phyloP scores from a whole-genome alignment of 2,888 invertebrate species.

The Polyploca ridens region DNA sequence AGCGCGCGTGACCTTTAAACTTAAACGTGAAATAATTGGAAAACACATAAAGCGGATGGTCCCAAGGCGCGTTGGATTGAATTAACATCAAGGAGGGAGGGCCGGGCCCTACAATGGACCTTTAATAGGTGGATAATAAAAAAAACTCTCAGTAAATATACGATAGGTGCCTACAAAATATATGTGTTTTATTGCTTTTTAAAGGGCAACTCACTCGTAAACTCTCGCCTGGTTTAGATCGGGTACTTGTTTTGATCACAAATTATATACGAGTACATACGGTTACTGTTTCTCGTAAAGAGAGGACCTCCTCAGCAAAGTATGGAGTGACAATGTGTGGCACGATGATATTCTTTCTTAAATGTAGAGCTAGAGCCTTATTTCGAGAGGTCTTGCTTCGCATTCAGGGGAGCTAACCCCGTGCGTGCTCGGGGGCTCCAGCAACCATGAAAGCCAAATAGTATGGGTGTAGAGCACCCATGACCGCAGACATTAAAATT shows the following conservation, averaged over 20 bases:
- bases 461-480: no score
- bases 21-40: constrained; percentile 5
- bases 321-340: no score
- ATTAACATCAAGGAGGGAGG: constrained; percentile 3
- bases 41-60: constrained; percentile 9
- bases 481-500: no score
- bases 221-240: background rate
- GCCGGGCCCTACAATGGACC: constrained; percentile 1
- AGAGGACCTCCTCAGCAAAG: no score
- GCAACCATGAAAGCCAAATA: no score
- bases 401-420: no score
- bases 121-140: constrained; percentile 6
- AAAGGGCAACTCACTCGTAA: constrained; percentile 5
- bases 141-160: constrained; percentile 4
- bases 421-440: no score
- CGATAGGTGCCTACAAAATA: background rate
- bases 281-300: no score
- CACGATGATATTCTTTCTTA: no score
- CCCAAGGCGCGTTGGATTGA: constrained; percentile 2
- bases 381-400: no score
- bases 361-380: no score
- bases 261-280: background rate
- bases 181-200: constrained; percentile 7
- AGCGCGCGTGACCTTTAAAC: constrained; percentile 8
- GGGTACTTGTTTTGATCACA: background rate